A percentile compares a stretch with the other conserved stretches of the same genome.
phyloP scores from a whole-genome alignment of 2,888 invertebrate species.

The Chymomyza caudatula region DNA sequence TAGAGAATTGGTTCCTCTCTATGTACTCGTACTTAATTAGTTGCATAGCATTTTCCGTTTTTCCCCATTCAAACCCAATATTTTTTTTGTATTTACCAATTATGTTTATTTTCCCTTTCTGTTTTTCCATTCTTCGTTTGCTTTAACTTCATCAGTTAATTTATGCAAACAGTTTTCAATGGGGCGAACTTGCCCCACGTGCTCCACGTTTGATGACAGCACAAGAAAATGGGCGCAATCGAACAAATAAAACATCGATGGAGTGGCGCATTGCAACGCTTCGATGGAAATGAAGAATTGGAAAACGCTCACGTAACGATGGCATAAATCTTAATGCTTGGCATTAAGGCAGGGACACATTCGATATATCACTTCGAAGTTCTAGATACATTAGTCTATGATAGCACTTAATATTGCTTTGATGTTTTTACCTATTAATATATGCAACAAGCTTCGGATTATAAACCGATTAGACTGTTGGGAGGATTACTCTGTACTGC shows the following conservation, averaged over 20 bases:
- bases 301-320: constrained; percentile 1
- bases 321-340: constrained; percentile 6
- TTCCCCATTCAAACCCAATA: background rate
- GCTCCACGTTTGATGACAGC: background rate
- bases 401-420: background rate
- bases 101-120: constrained; percentile 44
- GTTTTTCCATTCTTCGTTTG: constrained; percentile 13
- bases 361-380: background rate
- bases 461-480: too few species aligned
- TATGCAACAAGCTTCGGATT: too few species aligned
- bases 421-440: background rate
- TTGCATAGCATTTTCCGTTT: constrained; percentile 38
- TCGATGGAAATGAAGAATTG: constrained; percentile 40
- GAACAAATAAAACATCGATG: background rate
- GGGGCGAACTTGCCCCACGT: constrained; percentile 28
- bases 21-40: constrained; percentile 37
- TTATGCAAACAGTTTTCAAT: constrained; percentile 65
- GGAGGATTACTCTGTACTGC: too few species aligned
- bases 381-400: background rate
- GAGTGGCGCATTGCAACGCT: constrained; percentile 13
- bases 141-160: constrained; percentile 39
- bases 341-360: background rate
- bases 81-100: constrained; percentile 44
- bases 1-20: constrained; percentile 34
- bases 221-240: background rate